Evolutionary conservation across 1,140 invertebrate genomes (phyloP), one percentile per base, ranked within the genome.

Genomic region (Frieseomelitta varia): DNA sequence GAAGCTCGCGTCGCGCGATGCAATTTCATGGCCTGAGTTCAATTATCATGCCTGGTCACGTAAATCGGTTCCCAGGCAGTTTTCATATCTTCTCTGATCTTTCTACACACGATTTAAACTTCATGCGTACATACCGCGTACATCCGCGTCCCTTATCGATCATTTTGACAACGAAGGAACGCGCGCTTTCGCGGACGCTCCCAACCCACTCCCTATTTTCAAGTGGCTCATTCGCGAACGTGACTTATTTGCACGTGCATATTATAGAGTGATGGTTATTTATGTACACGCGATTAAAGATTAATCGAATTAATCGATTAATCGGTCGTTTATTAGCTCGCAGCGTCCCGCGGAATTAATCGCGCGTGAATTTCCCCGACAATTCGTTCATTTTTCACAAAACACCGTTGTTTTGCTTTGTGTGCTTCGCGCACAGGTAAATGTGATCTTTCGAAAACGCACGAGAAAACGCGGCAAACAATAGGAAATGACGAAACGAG

Each of bases 1-100:
- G 1, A 4, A 34, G 39, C 47, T 17, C 24, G 53, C 72, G 19
- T 47, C 30, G 30, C 30, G 30, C 53, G 17, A 1, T 71, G 56
- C 17, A 79, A 84, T 58, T 79, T 79, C 55, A 61, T 51, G 30
- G 78, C 14, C 27, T n/a, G 73, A 24, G 39, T 78, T n/a, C 65
- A 53, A 88, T 88, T 88, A 82, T 88, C 85, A 88, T 88, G 84
- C 87, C 79, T 85, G 81, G 86, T 88, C 87, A 88, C 79, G 86
- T 76, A 67, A 89, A 85, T 85, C 79, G 85, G 51, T 14, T 14
- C 8, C 73, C 63, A 30, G 67, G 58, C 53, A 79, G 58, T 63
- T 79, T 85, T 67, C 69, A 72, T 84, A 82, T 67, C 79, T 82
- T 76, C 53, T 61, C 63, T 47, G 63, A 73, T 74, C 74, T 67